Evolutionary conservation across 1,140 invertebrate species (phyloP).

Genomic region (Scaptomyza montana): DNA sequence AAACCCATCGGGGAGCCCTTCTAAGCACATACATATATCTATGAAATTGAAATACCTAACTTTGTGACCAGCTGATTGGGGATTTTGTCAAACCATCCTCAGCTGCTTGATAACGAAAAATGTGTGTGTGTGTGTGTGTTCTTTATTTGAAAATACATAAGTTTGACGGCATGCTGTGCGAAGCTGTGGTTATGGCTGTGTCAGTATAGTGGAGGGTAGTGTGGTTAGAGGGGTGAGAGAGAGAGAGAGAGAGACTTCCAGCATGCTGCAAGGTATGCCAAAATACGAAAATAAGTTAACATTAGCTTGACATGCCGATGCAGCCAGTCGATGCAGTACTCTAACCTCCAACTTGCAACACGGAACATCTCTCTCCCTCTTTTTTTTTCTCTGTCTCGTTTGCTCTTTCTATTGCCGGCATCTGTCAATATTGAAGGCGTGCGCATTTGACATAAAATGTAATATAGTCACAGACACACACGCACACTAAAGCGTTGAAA

Average conservation of each 20-base stretch:
- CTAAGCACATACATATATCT: slow-evolving; percentile 5
- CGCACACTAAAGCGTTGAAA: slow-evolving; percentile 4
- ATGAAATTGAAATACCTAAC: slow-evolving; percentile 12
- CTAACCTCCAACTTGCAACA: too few relatives aligned
- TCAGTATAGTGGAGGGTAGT: too few relatives aligned
- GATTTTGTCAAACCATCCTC: background rate
- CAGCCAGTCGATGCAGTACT: background rate
- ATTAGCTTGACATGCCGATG: slow-evolving; percentile 66
- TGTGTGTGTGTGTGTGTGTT: slow-evolving; percentile 15
- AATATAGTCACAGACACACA: slow-evolving; percentile 65
- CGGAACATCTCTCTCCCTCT: slow-evolving; percentile 40
- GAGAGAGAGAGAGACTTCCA: slow-evolving; percentile 22
- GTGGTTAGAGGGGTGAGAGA: too few relatives aligned
- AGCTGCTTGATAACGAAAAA: slow-evolving; percentile 30
- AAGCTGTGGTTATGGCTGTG: too few relatives aligned
- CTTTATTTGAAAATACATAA: slow-evolving; percentile 57
- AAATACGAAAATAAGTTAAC: slow-evolving; percentile 73
- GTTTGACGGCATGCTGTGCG: background rate
- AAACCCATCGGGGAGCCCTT: slow-evolving; percentile 76
- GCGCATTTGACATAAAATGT: slow-evolving; percentile 79
- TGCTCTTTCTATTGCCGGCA: slow-evolving; percentile 21
- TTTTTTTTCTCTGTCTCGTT: background rate
- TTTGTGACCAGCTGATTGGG: too few relatives aligned
- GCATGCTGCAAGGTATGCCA: slow-evolving; percentile 44
- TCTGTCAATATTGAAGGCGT: slow-evolving; percentile 79